Evolutionary conservation across 2,888 invertebrate species (phyloP).

Genomic region (Acanthopleura granulata): DNA sequence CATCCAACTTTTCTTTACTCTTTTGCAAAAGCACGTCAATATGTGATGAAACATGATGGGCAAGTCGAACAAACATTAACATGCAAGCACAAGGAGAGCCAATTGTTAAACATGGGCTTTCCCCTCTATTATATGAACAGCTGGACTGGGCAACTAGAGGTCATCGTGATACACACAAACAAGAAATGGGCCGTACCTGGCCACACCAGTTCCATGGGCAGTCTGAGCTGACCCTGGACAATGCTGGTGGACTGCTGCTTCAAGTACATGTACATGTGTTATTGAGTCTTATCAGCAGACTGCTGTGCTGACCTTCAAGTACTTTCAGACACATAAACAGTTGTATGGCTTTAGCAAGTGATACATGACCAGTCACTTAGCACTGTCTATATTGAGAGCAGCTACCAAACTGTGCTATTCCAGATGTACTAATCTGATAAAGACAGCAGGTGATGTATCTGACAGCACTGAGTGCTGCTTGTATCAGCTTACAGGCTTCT

Average conservation of each 20-base stretch:
- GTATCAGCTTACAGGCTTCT: conserved; percentile 2
- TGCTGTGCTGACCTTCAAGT: too few species aligned
- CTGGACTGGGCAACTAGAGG: neutral
- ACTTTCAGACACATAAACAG: too few species aligned
- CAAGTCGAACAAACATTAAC: neutral
- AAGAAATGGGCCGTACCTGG: too few species aligned
- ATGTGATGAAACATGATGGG: neutral
- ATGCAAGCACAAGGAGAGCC: neutral
- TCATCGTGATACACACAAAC: too few species aligned
- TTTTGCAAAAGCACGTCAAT: neutral
- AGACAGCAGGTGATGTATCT: conserved; percentile 4
- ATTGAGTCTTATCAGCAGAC: too few species aligned
- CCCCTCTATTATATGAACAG: neutral
- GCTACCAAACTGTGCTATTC: neutral
- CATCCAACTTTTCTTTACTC: neutral
- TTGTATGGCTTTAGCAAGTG: too few species aligned
- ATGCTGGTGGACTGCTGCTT: too few species aligned
- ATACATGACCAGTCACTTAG: conserved; percentile 5
- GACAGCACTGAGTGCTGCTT: neutral
- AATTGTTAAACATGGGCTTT: too few species aligned
- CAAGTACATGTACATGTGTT: too few species aligned
- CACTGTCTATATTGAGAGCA: neutral
- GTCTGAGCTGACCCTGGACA: too few species aligned
- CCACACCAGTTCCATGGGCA: too few species aligned
- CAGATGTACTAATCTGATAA: conserved; percentile 1